Conservation (phyloP, 2,888 invertebrate genomes). For the Thymelicus lineola region DNA sequence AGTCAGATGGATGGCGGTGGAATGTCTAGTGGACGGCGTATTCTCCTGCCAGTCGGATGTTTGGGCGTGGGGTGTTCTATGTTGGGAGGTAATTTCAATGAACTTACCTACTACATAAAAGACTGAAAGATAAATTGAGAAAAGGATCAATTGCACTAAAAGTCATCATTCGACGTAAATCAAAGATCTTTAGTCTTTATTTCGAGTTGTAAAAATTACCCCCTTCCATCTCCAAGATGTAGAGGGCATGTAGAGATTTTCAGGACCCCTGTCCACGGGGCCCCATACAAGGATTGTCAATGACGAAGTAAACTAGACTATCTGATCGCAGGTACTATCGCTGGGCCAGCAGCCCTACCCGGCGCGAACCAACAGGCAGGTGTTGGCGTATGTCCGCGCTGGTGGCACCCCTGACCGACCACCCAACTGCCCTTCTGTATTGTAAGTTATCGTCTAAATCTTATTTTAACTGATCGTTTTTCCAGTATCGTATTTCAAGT, state of each 20-base stretch:
- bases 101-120: too few species aligned
- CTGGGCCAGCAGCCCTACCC: slow-evolving; percentile 99
- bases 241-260: too few species aligned
- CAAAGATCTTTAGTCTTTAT: too few species aligned
- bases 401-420: slow-evolving; percentile 94
- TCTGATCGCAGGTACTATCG: slow-evolving; percentile 88
- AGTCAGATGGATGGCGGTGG: slow-evolving; percentile 99
- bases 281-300: too few species aligned
- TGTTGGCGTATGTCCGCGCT: slow-evolving; percentile 94
- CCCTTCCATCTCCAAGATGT: too few species aligned
- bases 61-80: slow-evolving; percentile 96
- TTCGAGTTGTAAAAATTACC: too few species aligned
- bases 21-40: slow-evolving; percentile 97
- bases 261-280: too few species aligned
- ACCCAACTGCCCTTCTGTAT: slow-evolving; percentile 91
- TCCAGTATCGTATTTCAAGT: too few species aligned
- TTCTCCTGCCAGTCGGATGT: slow-evolving; percentile 99
- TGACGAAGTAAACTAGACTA: background rate
- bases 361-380: slow-evolving; percentile 96
- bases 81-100: slow-evolving; percentile 91
- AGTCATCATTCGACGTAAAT: too few species aligned
- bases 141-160: too few species aligned
- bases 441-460: slow-evolving; percentile 83
- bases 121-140: too few species aligned
- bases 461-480: background rate